Base-by-base conservation (phyloP, 2,113 vertebrate species). In the Leptobrachium ailaonicum region DNA sequence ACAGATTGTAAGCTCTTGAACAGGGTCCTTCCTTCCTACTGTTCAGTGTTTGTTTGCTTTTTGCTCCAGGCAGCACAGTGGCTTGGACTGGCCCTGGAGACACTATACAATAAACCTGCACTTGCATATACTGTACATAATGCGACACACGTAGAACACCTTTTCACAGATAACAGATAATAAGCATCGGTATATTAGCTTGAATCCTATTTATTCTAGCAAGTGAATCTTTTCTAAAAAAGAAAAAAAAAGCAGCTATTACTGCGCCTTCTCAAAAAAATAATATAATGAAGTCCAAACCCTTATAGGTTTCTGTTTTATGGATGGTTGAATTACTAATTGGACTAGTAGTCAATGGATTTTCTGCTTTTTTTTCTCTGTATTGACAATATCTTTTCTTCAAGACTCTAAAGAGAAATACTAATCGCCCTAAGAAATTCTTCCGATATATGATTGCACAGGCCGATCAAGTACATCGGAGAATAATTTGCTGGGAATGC, bases 261-360 rank as follows among this genome's bases (percentile, higher is more conserved):
- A 60, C 56, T 10, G 4, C 56, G 3, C 56, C 4, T 60, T 60
- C 11, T 60, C 56, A n/a, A 44, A 32, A 44, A 72, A 72, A 45
- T 44, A 40, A 72, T 6, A 12, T 72, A 72, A 72, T 72, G 70
- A 72, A 72, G 47, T 20, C 14, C 5, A 10, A 40, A 7, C 40
- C 50, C 70, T 40, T 72, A 72, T 72, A 32, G 70, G 54, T 72
- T 54, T 56, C 20, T 54, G 50, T 72, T 50, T 41, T 54, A 72
- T 54, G 70, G 70, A 53, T 72, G 73, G 64, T 63, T 75, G 58
- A 44, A 40, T 63, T 47, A 53, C 58, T 64, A 75, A 75, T 63
- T 66, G 14, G 11, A 76, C 66, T n/a, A 76, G 20, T 32, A 32
- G 40, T 76, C 47, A 53, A 53, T 50, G 45, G n/a, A 54, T 76